phyloP scores from a whole-genome alignment of 37 sponge, comb jelly and placozoan genomes.

The Aphrocallistes beatrix region DNA sequence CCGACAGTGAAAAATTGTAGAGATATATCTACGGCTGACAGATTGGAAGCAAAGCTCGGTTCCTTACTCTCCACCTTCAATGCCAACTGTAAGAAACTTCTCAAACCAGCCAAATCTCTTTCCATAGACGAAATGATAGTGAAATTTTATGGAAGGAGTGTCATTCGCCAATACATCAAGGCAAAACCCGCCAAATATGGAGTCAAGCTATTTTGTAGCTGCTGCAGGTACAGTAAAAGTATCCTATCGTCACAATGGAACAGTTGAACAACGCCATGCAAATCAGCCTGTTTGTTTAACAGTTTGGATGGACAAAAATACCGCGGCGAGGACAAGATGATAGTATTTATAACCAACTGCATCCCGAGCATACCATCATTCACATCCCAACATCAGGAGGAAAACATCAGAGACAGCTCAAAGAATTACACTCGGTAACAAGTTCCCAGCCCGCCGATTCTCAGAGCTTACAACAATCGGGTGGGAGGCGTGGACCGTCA shows the following conservation, averaged over 20 bases:
- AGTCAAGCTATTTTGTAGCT: neutral
- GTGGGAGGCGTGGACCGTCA: neutral
- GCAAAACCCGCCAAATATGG: neutral
- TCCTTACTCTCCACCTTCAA: neutral
- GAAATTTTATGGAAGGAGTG: neutral
- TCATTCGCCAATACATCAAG: neutral
- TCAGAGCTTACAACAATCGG: neutral
- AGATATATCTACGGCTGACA: neutral
- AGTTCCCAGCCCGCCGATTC: too few relatives aligned
- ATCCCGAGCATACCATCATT: neutral
- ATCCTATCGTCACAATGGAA: too few relatives aligned
- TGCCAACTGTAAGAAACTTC: neutral
- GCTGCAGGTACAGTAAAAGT: too few relatives aligned
- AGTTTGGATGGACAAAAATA: slow-evolving; percentile 12
- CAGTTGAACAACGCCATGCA: neutral
- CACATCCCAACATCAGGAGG: too few relatives aligned
- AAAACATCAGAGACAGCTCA: too few relatives aligned
- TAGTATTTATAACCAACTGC: neutral
- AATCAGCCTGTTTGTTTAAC: neutral
- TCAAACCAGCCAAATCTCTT: neutral
- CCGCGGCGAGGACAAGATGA: neutral
- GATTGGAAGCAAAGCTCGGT: neutral
- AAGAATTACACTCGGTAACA: too few relatives aligned
- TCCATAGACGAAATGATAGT: slow-evolving; percentile 9
- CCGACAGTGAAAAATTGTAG: neutral